These are phyloP conservation scores for Plodia interpunctella DNA, from an alignment of 1,140 invertebrate species.

Conservation along the genomic window DNA sequence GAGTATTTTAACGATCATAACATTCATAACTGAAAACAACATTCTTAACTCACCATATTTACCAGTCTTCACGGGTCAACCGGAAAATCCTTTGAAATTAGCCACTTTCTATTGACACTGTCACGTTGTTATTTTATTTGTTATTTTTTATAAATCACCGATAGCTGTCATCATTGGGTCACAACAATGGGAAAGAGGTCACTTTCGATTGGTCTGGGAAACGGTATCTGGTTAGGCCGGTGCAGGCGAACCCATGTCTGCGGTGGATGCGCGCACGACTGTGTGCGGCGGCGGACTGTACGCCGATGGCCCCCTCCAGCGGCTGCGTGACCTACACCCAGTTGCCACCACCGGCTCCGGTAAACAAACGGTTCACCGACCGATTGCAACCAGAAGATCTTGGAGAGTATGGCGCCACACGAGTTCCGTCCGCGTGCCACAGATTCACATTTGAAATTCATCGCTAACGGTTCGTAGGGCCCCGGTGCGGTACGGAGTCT, in stretches of 20 bases:
- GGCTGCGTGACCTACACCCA: constrained; percentile 59
- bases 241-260: constrained; percentile 45
- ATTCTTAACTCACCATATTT: constrained; percentile 50
- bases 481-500: constrained; percentile 42
- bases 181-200: constrained; percentile 45
- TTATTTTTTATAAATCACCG: constrained; percentile 33
- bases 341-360: constrained; percentile 46
- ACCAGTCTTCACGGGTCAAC: constrained; percentile 22
- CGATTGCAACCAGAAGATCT: constrained; percentile 52
- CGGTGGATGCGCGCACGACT: constrained; percentile 48
- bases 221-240: constrained; percentile 30
- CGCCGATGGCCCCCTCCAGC: constrained; percentile 42
- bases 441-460: constrained; percentile 59
- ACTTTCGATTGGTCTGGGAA: constrained; percentile 42
- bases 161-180: constrained; percentile 46
- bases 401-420: constrained; percentile 34
- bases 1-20: constrained; percentile 8
- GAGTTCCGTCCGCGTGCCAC: constrained; percentile 35
- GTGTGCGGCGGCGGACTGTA: constrained; percentile 49
- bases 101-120: constrained; percentile 46
- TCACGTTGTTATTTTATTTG: constrained; percentile 26
- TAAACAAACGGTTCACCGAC: constrained; percentile 74
- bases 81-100: constrained; percentile 42
- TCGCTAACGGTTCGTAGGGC: constrained; percentile 59
- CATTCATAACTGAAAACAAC: not conserved